These are phyloP conservation scores for Drosophila repleta DNA, from an alignment of 1,140 invertebrate species.

Conservation along the genomic window DNA sequence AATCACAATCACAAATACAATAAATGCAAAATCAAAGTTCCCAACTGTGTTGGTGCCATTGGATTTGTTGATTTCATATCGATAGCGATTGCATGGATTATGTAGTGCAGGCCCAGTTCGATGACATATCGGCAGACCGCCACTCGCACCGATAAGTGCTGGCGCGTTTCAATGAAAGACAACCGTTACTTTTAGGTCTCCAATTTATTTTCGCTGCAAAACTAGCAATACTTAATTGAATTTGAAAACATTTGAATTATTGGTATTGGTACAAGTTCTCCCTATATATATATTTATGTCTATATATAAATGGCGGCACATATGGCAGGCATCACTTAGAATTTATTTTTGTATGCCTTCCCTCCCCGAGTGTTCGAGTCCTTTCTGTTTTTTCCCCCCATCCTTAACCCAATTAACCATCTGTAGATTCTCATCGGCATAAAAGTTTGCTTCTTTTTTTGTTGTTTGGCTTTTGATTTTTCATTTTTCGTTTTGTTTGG, in stretches of 20 bases:
- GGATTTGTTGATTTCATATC: constrained; percentile 48
- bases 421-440: constrained; percentile 28
- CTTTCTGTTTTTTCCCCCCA: background rate
- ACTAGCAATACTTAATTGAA: constrained; percentile 28
- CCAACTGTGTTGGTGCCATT: constrained; percentile 26
- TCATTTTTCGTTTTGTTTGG: background rate
- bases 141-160: constrained; percentile 3
- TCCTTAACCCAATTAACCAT: background rate
- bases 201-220: constrained; percentile 32
- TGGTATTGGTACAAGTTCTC: constrained; percentile 11
- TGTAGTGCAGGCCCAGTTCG: background rate
- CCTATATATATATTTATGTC: background rate
- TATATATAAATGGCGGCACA: constrained; percentile 8
- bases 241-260: constrained; percentile 20
- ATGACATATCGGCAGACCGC: constrained; percentile 19
- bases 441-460: constrained; percentile 1
- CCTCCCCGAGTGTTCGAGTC: background rate
- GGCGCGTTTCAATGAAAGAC: background rate
- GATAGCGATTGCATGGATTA: constrained; percentile 32
- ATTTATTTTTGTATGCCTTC: background rate
- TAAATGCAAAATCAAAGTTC: constrained; percentile 45
- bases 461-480: constrained; percentile 6
- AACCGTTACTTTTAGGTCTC: background rate
- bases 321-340: constrained; percentile 1
- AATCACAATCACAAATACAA: constrained; percentile 49